These are phyloP conservation scores for Plebejus anna DNA, from an alignment of 2,888 invertebrate species.

Conservation along the genomic window DNA sequence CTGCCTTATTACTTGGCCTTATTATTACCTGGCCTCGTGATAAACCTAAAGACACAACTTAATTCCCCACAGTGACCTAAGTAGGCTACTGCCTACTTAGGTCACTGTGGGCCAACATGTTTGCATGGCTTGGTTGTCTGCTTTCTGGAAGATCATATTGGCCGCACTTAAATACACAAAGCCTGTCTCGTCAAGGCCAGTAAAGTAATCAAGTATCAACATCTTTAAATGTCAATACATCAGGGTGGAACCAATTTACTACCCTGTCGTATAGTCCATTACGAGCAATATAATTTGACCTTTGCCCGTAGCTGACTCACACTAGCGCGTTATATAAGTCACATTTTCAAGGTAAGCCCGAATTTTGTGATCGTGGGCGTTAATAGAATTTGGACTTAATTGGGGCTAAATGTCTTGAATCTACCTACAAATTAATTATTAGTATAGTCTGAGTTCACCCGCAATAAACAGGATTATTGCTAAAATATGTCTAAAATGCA, in stretches of 20 bases:
- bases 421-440: constrained; percentile 1
- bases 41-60: not conserved
- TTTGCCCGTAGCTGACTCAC: constrained; percentile 11
- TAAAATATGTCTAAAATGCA: no score
- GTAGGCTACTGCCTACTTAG: no score
- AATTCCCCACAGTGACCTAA: no score
- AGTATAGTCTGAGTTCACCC: not conserved
- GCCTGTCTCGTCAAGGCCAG: not conserved
- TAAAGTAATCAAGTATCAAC: not conserved
- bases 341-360: constrained; percentile 2
- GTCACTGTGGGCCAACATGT: no score
- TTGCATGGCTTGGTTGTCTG: not conserved
- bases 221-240: not conserved
- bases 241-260: not conserved
- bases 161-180: not conserved
- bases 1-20: not conserved
- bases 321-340: not conserved
- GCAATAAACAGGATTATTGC: not conserved
- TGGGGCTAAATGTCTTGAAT: constrained; percentile 16
- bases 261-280: not conserved
- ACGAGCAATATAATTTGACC: constrained; percentile 1
- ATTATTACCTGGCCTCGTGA: not conserved
- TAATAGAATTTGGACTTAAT: constrained; percentile 10
- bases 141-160: not conserved
- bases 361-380: constrained; percentile 1